Base-by-base conservation (phyloP, 2,888 invertebrate genomes). In the Protophormia terraenovae region DNA sequence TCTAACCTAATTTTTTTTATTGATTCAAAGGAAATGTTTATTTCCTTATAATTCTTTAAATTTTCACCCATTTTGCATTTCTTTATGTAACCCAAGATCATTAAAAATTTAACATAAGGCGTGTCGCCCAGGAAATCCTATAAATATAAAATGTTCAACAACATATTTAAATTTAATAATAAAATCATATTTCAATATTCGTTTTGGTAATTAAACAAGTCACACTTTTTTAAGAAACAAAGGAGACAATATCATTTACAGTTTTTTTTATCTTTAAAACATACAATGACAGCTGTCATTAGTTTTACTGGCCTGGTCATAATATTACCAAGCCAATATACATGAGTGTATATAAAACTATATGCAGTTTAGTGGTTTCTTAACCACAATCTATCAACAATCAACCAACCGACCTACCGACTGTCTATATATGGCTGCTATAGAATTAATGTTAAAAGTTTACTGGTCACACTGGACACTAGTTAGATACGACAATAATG, bases 281-380 rank as follows among this genome's bases (percentile, higher is more conserved):
- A 38, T 50, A 45, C 29, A 69, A 69, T 78, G 69, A 60, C 77
- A 78, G 77, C 77, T 78, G 77, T 78, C 77, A 78, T 24, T 72
- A 10, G 55, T 71, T 53, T 64, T 64, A 55, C 55, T 27, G 55
- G 55, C 24, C n/a, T 12, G 35, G 16, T 27, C 62, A 50, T 64
- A 35, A 75, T 22, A 50, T 64, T 41, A 55, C n/a, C 32, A 60
- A 16, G 22, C 19, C 35, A n/a, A 2, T 76, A 19, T 32, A 7
- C 50, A 35, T 71, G 35, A 14, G 10, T 64, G n/a, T 32, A 4
- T 24, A 16, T 16, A 5, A 10, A 10, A 10, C 41, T 45, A 22
- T 72, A 12, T 67, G 72, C 85, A 82, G 55, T 85, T 79, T 76
- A 82, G 85, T 82, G 85, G 85, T 85, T 85, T 79, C 82, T 82